Percentiles rank a stretch among this genome's conserved stretches.
Evolutionary conservation across 2,888 invertebrate genomes (phyloP).

Genomic region (Eristalis intricaria): DNA sequence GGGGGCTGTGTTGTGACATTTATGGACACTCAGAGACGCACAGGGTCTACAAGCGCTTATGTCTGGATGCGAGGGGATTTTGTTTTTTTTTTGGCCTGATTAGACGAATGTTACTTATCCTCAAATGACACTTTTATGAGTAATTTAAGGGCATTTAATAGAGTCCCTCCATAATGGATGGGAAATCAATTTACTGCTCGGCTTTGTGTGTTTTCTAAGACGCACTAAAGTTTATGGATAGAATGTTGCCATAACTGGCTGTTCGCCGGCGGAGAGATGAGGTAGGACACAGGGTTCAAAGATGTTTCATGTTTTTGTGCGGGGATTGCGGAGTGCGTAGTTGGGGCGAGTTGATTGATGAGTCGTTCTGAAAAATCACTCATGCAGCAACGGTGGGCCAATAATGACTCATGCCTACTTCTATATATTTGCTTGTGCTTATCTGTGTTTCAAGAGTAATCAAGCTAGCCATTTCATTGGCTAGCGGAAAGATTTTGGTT

Average conservation of each 20-base stretch:
- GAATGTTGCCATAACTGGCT: not conserved
- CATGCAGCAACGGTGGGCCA: not conserved
- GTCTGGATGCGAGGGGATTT: not conserved
- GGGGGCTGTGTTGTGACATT: no score
- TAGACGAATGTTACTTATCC: conserved; percentile 1
- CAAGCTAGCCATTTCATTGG: no score
- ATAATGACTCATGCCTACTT: not conserved
- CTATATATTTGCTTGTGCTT: not conserved
- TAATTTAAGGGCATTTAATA: conserved; percentile 31
- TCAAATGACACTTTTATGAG: conserved; percentile 56
- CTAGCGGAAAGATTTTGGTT: no score
- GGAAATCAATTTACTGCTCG: conserved; percentile 44
- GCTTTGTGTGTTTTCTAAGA: conserved; percentile 6
- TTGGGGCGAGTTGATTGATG: not conserved
- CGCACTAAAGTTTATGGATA: conserved; percentile 15
- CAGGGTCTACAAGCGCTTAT: not conserved
- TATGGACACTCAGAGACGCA: not conserved
- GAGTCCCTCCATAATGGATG: conserved; percentile 19
- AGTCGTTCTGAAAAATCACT: not conserved
- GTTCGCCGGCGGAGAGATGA: not conserved
- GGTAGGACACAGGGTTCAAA: not conserved
- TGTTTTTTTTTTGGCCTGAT: not conserved
- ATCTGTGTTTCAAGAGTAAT: not conserved
- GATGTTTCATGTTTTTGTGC: not conserved
- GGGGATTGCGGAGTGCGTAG: not conserved